Percentiles rank a stretch among this genome's conserved stretches.
Conservation (phyloP, 1,140 invertebrate genomes). For the Calephelis nemesis region DNA sequence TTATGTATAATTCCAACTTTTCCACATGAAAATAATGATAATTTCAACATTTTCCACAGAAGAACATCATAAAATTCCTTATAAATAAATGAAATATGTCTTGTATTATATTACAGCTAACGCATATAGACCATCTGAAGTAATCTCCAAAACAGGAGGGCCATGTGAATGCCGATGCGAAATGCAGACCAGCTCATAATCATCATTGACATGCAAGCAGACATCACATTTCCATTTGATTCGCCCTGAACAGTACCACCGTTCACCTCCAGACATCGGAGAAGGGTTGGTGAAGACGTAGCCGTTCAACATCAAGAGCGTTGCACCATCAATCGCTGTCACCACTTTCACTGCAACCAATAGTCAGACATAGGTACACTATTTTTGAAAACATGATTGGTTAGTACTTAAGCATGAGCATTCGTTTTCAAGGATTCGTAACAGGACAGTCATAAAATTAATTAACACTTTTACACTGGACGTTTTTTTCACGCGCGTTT, state of each 20-base stretch:
- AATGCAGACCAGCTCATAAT: slow-evolving; percentile 67
- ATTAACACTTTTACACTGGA: too few relatives aligned
- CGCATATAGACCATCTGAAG: slow-evolving; percentile 49
- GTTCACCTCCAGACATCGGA: slow-evolving; percentile 58
- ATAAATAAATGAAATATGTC: too few relatives aligned
- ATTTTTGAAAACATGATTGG: too few relatives aligned
- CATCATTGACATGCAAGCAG: slow-evolving; percentile 67
- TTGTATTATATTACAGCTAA: slow-evolving; percentile 25
- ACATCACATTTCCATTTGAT: slow-evolving; percentile 62
- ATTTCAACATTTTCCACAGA: too few relatives aligned
- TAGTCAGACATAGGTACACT: background rate
- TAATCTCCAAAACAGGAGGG: slow-evolving; percentile 56
- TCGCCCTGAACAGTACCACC: slow-evolving; percentile 68
- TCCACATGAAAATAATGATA: too few relatives aligned
- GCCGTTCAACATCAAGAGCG: slow-evolving; percentile 60
- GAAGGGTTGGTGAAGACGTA: slow-evolving; percentile 64
- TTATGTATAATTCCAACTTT: too few relatives aligned
- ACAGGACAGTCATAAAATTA: too few relatives aligned
- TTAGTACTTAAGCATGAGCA: too few relatives aligned
- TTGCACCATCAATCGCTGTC: slow-evolving; percentile 64
- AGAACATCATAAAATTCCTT: too few relatives aligned
- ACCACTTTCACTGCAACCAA: slow-evolving; percentile 64
- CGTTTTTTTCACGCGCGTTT: too few relatives aligned
- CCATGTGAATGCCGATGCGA: slow-evolving; percentile 56
- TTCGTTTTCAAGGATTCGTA: too few relatives aligned